These are phyloP conservation scores for Zootoca vivipara DNA, from an alignment of 2,113 vertebrate genomes.

Conservation along the genomic window DNA sequence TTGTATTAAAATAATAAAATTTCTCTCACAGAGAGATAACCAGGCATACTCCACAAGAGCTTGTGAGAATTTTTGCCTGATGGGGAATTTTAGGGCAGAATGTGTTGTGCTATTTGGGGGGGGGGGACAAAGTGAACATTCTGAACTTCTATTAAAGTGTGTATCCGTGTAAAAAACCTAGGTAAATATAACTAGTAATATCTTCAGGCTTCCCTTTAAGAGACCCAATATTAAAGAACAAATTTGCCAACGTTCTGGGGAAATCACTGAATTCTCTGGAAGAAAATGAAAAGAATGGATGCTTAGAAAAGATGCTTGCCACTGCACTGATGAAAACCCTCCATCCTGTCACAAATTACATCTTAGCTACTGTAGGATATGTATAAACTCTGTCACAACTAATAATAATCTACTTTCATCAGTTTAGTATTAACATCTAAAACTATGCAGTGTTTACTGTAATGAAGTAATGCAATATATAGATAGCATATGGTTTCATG, in stretches of 20 bases:
- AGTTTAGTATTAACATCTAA: slow-evolving; percentile 85
- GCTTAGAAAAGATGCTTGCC: slow-evolving; percentile 59
- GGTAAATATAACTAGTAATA: slow-evolving; percentile 33
- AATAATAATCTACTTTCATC: slow-evolving; percentile 87
- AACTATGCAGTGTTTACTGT: slow-evolving; percentile 89
- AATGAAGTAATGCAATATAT: slow-evolving; percentile 82
- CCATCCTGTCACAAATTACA: slow-evolving; percentile 85
- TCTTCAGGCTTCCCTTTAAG: slow-evolving; percentile 33
- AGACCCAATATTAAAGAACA: slow-evolving; percentile 64
- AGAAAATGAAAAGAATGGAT: slow-evolving; percentile 66
- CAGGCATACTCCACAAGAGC: slow-evolving; percentile 1
- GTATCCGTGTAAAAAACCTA: slow-evolving; percentile 26
- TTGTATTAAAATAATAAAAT: slow-evolving; percentile 26
- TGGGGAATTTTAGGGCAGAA: neutral
- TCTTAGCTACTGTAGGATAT: slow-evolving; percentile 84
- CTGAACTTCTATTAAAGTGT: neutral
- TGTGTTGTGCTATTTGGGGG: slow-evolving; percentile 8
- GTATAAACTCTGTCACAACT: slow-evolving; percentile 83
- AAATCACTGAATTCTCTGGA: slow-evolving; percentile 61
- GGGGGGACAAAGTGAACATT: slow-evolving; percentile 19
- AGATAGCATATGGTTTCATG: slow-evolving; percentile 84
- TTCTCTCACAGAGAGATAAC: neutral
- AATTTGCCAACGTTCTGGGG: slow-evolving; percentile 53
- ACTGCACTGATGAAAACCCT: slow-evolving; percentile 67
- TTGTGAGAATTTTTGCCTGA: neutral